Evolutionary conservation across 2,113 vertebrate species (phyloP).

Genomic region (Hydropotes inermis): DNA sequence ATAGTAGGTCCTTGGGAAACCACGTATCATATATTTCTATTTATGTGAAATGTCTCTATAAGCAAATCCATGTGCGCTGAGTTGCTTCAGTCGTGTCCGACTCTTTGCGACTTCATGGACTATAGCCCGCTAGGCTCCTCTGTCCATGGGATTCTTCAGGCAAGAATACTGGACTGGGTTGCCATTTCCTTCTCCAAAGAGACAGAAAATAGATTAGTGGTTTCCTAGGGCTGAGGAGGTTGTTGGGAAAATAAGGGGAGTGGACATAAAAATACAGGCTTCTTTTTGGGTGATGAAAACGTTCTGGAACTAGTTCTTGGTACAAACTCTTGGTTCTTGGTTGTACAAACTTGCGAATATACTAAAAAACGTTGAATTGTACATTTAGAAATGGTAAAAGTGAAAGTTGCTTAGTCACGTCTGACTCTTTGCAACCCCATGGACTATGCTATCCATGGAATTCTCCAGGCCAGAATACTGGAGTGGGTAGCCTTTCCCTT

Average conservation of each 20-base stretch:
- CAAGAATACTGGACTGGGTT: background rate
- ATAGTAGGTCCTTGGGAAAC: background rate
- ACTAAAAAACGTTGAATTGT: background rate
- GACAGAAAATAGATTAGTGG: background rate
- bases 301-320: background rate
- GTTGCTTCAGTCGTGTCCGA: accelerated
- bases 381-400: background rate
- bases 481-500: background rate
- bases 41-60: background rate
- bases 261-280: background rate
- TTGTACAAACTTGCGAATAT: background rate
- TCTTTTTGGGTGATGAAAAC: background rate
- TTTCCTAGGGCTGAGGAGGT: background rate
- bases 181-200: background rate
- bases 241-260: background rate
- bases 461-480: background rate
- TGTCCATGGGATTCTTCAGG: background rate
- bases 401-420: background rate
- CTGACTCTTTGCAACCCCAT: background rate
- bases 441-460: background rate
- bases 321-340: background rate
- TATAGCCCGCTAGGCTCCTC: background rate
- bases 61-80: background rate
- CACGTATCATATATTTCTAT: background rate
- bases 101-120: background rate